phyloP scores from a whole-genome alignment of 2,888 invertebrate species.

The Cephonodes hylas region DNA sequence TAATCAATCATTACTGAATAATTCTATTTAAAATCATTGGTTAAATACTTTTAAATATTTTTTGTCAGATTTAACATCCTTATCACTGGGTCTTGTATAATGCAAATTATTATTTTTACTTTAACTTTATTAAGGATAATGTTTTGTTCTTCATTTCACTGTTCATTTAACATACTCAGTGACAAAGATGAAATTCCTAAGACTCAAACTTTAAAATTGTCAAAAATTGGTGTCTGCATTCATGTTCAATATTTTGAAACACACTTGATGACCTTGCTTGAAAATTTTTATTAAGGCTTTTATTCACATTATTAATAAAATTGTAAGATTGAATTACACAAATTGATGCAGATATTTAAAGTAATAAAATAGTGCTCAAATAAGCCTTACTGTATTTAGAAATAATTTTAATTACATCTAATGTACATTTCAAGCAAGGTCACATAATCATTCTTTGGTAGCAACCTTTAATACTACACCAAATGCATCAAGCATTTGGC shows the following conservation, averaged over 20 bases:
- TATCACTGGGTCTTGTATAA: neutral
- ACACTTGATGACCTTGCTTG: slow-evolving; percentile 4
- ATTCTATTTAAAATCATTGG: neutral
- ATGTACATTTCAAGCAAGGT: neutral
- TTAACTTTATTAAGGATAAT: neutral
- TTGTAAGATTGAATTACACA: neutral
- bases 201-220: neutral
- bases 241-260: neutral
- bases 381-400: neutral
- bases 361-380: neutral
- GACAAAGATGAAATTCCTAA: neutral
- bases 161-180: neutral
- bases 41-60: neutral
- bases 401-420: neutral
- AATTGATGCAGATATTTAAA: neutral
- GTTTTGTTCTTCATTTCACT: neutral
- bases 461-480: slow-evolving; percentile 48
- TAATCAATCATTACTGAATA: neutral
- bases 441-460: slow-evolving; percentile 48
- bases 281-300: neutral
- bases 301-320: neutral
- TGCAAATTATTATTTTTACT: no score
- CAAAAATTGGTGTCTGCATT: neutral
- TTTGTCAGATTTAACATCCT: neutral
- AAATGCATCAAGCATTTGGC: slow-evolving; percentile 41